A percentile compares a stretch with the other conserved stretches of the same genome.
Conservation (phyloP, 2,797 vertebrate genomes). For the Lagocephalus sceleratus region DNA sequence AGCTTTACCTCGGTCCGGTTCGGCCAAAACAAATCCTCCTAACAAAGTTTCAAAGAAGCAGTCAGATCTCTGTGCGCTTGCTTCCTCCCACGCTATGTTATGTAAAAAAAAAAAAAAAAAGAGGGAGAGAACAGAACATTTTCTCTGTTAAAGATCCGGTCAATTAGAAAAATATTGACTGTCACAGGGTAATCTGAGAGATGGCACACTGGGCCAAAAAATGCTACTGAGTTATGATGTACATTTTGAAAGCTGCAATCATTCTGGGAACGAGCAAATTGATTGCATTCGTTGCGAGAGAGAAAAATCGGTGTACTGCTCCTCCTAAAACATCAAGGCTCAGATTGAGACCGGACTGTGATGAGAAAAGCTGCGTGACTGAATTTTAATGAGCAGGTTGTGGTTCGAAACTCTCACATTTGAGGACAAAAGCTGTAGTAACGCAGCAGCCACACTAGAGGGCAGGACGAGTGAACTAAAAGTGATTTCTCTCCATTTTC, state of each 20-base stretch:
- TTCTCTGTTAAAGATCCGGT: too few relatives aligned
- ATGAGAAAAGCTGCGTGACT: too few relatives aligned
- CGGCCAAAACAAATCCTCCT: background rate
- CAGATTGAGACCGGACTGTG: too few relatives aligned
- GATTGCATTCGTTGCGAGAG: too few relatives aligned
- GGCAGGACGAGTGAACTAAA: background rate
- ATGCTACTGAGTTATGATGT: too few relatives aligned
- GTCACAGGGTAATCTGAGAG: background rate
- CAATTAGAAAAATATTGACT: background rate
- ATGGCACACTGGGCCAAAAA: too few relatives aligned
- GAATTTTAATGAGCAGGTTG: too few relatives aligned
- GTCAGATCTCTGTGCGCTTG: conserved; percentile 3
- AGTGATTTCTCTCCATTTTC: background rate
- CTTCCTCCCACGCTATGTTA: conserved; percentile 36
- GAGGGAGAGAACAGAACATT: background rate
- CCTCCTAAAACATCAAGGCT: background rate
- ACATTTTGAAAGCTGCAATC: too few relatives aligned
- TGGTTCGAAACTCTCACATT: too few relatives aligned
- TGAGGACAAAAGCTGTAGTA: background rate
- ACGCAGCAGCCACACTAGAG: background rate
- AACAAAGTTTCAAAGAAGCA: background rate
- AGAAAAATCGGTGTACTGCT: background rate
- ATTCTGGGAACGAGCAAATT: too few relatives aligned
- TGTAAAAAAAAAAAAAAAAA: conserved; percentile 20
- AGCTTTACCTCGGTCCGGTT: background rate